Conservation (phyloP, 2,113 vertebrate genomes). For the Pseudopipra pipra region DNA sequence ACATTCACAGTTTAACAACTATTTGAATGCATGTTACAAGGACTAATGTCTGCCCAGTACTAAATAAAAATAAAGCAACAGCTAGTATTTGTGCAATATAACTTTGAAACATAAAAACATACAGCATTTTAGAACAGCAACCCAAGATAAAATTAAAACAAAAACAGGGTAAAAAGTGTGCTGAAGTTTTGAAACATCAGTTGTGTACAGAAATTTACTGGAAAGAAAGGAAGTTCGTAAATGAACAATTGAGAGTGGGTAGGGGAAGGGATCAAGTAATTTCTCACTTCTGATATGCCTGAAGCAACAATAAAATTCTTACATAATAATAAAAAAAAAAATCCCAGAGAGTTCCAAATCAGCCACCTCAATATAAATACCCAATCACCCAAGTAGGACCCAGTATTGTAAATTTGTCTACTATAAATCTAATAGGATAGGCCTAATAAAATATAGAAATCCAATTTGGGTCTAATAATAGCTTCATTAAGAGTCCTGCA, state of each 20-base stretch:
- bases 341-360: background rate
- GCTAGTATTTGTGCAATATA: background rate
- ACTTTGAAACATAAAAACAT: background rate
- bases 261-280: background rate
- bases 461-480: background rate
- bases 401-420: background rate
- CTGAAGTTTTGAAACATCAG: background rate
- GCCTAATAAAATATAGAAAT: background rate
- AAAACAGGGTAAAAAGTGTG: background rate
- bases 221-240: background rate
- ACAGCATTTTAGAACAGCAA: background rate
- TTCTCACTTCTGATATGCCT: background rate
- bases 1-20: background rate
- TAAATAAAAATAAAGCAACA: background rate
- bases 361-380: background rate
- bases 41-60: background rate
- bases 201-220: background rate
- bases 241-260: accelerated
- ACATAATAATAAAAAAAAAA: background rate
- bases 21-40: background rate
- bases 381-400: background rate
- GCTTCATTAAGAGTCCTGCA: background rate
- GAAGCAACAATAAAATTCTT: background rate
- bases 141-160: background rate
- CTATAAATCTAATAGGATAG: background rate